Base-by-base conservation (phyloP, 2,113 vertebrate genomes). In the Cyanoliseus patagonus region DNA sequence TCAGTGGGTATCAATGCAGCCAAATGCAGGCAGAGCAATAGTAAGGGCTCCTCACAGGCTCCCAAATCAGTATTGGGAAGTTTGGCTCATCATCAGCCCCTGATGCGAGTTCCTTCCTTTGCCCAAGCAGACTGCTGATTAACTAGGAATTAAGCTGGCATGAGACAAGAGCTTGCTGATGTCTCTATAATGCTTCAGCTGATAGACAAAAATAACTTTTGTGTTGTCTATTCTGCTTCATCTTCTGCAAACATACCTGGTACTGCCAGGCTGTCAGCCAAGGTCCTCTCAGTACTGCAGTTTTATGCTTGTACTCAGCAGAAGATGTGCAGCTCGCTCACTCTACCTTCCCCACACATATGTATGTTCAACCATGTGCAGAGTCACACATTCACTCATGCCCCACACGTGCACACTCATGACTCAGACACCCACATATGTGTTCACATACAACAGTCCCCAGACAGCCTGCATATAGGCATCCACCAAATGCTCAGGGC, bases 141-240 rank as follows among this genome's bases (percentile, higher is more conserved):
- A 97, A 92, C 95, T 92, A 90, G 94, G 94, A 97, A 96, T 97
- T 96, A 96, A 97, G 94, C 95, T 97, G 96, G 94, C 96, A 94
- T 88, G 94, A 97, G 95, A 96, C 94, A 94, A 96, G 93, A 94
- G 86, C 91, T 90, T 53, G 76, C 87, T 96, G 94, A 97, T 96
- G 96, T 96, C 96, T 97, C 97, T 96, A 96, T 96, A 97, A 97
- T 88, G 92, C 94, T 89, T 92, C 95, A 88, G 95, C 95, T 95
- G 94, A 96, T 90, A 92, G 79, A 96, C 76, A 97, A 97, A 96
- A 97, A 93, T 95, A 96, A 95, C 87, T 95, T 96, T 39, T 30
- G 17, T 55, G n/a, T 83, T 93, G 55, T 80, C 90, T 90, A n/a
- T 84, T 88, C 61, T 94, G 92, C 85, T 92, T 78, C 72, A 53